A percentile compares a stretch with the other conserved stretches of the same genome.
These are phyloP conservation scores for Mirounga angustirostris DNA, from an alignment of 2,113 vertebrate genomes.

Conservation along the genomic window DNA sequence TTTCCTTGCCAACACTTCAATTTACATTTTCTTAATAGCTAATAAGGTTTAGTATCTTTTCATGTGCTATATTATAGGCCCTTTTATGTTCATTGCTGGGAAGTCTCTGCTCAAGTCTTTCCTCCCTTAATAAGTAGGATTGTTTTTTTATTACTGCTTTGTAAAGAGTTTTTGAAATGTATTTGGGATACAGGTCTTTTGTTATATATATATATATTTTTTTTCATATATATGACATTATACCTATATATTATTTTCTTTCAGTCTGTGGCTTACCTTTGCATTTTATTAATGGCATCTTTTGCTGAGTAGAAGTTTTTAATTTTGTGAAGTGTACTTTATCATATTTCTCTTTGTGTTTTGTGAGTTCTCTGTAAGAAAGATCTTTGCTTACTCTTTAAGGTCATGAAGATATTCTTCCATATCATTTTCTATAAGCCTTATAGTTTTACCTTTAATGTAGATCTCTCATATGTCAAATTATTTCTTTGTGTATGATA, in stretches of 20 bases:
- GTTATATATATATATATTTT: not conserved
- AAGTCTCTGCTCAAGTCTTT: not conserved
- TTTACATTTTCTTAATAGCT: not conserved
- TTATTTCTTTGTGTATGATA: not conserved
- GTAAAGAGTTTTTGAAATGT: not conserved
- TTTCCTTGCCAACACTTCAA: not conserved
- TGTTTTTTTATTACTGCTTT: slow-evolving; percentile 26
- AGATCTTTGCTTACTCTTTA: not conserved
- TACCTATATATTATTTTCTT: not conserved
- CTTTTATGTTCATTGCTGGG: not conserved
- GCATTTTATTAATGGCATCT: not conserved
- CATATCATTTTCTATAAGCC: not conserved
- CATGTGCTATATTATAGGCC: not conserved
- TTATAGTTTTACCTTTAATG: not conserved
- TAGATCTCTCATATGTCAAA: not conserved
- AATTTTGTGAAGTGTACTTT: not conserved
- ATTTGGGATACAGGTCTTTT: not conserved
- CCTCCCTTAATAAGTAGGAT: not conserved
- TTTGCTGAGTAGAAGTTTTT: not conserved
- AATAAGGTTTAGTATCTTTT: not conserved
- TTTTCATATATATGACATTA: not conserved
- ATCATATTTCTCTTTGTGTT: slow-evolving; percentile 32
- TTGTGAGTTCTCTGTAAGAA: not conserved
- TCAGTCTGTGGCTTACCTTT: not conserved
- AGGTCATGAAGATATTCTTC: not conserved